phyloP scores from a whole-genome alignment of 2,113 vertebrate genomes.

The Myotis brandtii region DNA sequence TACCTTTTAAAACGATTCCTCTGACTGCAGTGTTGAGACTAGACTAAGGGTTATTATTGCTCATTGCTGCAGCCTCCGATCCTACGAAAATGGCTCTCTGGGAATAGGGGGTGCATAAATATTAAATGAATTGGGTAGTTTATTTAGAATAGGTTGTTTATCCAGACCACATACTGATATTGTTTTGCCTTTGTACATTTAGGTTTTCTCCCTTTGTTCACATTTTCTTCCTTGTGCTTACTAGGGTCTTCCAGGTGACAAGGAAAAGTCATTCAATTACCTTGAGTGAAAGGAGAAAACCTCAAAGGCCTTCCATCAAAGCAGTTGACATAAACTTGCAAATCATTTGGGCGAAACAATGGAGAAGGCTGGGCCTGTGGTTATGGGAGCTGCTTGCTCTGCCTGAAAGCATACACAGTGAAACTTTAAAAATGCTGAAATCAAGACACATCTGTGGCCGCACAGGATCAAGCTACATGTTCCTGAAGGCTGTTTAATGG shows the following conservation, averaged over 20 bases:
- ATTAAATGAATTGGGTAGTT: neutral
- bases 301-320: neutral
- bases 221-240: neutral
- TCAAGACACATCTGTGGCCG: neutral
- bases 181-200: neutral
- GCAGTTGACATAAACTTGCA: neutral
- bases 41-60: neutral
- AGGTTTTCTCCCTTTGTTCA: neutral
- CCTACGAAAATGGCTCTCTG: neutral
- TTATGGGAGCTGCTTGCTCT: rapidly evolving
- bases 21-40: neutral
- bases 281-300: neutral
- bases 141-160: neutral
- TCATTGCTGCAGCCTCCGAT: neutral
- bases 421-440: neutral
- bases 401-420: neutral
- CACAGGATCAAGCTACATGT: neutral
- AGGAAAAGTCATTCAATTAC: neutral
- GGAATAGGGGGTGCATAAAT: neutral
- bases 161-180: neutral
- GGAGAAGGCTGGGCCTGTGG: neutral
- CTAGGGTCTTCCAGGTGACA: neutral
- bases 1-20: neutral
- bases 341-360: neutral
- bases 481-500: neutral